These are phyloP conservation scores for Tapera naevia DNA, from an alignment of 2,797 vertebrate genomes.

Conservation along the genomic window DNA sequence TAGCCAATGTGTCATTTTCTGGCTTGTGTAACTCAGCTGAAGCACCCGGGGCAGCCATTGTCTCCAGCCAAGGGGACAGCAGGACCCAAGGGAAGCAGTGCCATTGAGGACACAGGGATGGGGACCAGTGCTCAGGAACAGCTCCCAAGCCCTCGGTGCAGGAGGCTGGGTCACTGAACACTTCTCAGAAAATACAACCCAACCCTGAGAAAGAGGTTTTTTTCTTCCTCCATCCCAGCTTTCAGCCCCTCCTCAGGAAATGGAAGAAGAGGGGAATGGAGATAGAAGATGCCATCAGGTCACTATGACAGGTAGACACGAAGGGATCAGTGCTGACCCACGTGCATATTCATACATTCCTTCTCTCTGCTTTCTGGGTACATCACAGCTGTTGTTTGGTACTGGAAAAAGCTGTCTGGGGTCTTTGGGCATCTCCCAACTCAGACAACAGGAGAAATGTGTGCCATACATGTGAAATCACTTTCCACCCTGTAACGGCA, in stretches of 20 bases:
- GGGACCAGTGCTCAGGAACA: not conserved
- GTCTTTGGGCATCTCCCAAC: not conserved
- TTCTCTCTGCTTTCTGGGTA: not conserved
- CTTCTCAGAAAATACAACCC: not conserved
- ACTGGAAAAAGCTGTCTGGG: not conserved
- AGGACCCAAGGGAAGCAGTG: not conserved
- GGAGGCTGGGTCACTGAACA: not conserved
- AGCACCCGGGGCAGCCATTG: fast-evolving
- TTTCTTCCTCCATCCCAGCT: not conserved
- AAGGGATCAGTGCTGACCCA: not conserved
- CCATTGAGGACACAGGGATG: fast-evolving
- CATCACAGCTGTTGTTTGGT: not conserved
- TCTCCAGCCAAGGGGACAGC: not conserved
- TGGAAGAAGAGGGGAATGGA: not conserved
- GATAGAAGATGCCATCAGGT: not conserved
- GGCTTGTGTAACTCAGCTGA: not conserved
- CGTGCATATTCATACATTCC: fast-evolving
- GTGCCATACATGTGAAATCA: not conserved
- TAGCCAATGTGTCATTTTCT: not conserved
- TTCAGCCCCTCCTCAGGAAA: not conserved
- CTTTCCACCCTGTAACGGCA: not conserved
- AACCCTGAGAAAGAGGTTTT: not conserved
- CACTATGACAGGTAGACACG: not conserved
- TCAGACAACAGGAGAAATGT: not conserved
- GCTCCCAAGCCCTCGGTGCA: not conserved